These are phyloP conservation scores for Podiceps cristatus DNA, from an alignment of 2,113 vertebrate species.

Conservation along the genomic window DNA sequence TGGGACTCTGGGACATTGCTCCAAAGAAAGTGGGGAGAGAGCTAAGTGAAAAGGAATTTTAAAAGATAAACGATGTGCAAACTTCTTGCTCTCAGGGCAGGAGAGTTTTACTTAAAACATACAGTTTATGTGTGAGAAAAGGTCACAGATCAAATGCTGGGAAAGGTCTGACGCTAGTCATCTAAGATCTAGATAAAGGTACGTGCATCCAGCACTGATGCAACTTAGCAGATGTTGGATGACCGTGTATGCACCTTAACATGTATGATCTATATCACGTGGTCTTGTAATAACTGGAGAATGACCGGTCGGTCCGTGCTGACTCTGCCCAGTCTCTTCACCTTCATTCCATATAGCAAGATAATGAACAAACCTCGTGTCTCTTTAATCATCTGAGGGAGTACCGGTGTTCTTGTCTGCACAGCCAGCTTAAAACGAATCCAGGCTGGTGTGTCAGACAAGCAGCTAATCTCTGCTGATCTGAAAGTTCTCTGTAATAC, in stretches of 20 bases:
- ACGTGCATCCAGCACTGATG: accelerated
- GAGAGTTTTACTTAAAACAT: neutral
- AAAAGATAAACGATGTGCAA: neutral
- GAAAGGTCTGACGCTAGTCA: neutral
- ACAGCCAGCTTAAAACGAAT: neutral
- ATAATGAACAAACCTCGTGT: neutral
- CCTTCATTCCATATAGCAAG: neutral
- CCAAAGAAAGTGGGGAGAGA: neutral
- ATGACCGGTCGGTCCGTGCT: neutral
- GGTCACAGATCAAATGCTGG: neutral
- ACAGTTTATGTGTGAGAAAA: neutral
- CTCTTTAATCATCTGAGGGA: neutral
- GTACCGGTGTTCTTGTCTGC: accelerated
- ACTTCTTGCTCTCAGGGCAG: neutral
- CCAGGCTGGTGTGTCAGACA: neutral
- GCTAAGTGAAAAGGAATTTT: neutral
- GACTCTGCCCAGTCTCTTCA: neutral
- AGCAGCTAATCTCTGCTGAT: neutral
- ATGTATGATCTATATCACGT: neutral
- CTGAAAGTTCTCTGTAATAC: neutral
- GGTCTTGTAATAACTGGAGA: neutral
- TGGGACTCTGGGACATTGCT: neutral
- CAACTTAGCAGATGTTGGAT: neutral
- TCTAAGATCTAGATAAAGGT: neutral
- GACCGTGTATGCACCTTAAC: neutral